Percentiles rank a stretch among this genome's conserved stretches.
Evolutionary conservation across 2,113 vertebrate genomes (phyloP).

Genomic region (Todiramphus chloris): DNA sequence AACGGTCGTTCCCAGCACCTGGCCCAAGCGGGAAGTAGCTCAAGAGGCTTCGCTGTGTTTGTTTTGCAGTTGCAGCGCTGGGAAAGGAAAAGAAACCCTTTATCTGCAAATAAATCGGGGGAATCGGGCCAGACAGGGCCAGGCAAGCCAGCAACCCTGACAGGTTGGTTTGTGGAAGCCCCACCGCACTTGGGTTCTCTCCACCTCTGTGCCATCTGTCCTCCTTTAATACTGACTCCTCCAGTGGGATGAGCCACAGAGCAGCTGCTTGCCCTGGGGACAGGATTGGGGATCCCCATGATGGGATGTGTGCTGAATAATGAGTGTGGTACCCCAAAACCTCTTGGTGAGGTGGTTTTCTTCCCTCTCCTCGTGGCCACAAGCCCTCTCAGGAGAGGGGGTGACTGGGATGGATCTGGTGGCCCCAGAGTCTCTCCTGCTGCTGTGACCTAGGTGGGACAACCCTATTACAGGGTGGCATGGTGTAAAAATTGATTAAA

Average conservation of each 20-base stretch:
- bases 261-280: fast-evolving
- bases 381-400: not conserved
- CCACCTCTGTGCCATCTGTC: fast-evolving
- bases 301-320: not conserved
- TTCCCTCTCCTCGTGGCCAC: not conserved
- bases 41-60: not conserved
- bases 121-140: not conserved
- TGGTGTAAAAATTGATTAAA: not conserved
- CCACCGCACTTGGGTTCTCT: fast-evolving
- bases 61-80: not conserved
- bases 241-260: fast-evolving
- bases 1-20: not conserved
- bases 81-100: constrained; percentile 53
- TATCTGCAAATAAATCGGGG: not conserved
- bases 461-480: not conserved
- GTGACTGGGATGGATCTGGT: not conserved
- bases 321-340: fast-evolving
- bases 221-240: not conserved
- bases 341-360: not conserved
- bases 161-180: not conserved
- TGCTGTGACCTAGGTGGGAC: not conserved
- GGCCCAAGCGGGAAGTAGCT: not conserved
- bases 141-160: not conserved
- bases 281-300: not conserved
- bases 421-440: not conserved